Base-by-base conservation (phyloP, 2,888 invertebrate genomes). In the Agrochola circellaris region DNA sequence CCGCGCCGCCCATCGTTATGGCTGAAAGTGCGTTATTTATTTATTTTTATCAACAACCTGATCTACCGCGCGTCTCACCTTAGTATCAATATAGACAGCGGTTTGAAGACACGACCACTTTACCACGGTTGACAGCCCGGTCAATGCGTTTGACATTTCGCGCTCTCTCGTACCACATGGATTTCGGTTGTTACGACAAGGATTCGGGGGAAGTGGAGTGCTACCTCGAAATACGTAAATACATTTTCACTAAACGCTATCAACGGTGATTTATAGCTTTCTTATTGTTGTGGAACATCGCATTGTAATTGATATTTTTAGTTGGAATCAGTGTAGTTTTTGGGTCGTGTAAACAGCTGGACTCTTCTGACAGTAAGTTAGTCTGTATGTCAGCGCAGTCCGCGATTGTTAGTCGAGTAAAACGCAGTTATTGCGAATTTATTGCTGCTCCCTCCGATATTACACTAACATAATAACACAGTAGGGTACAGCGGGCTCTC, bases 151-250 rank as follows among this genome's bases (percentile, higher is more conserved):
- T 90, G 81, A 90, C 89, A 90, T 88, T 90, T 82, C 91, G 91
- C 90, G 88, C 86, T 88, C 82, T 89, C 85, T 89, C 88, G 78
- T 89, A 89, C 92, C 93, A 91, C 94, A 97, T 97, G 97, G 97
- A 97, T 96, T 97, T 97, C 94, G 97, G 97, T 92, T 97, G 97
- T 95, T 95, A 97, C 93, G 97, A 97, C 95, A 97, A 97, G 92
- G 97, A 97, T 90, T 97, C 97, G 80, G 97, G 97, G 89, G 97
- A 97, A 93, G 96, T 97, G 95, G 98, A 98, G 96, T 97, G 97
- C 95, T 97, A 97, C 97, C 95, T 97, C 91, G 97, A 97, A 97
- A 97, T 97, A 96, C 97, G 97, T 97, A 97, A 97, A 97, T 97
- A 95, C 92, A 91, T 93, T 95, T 95, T 94, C 88, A 92, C 92